phyloP scores from a whole-genome alignment of 2,113 vertebrate genomes.

The Brachyistius frenatus region DNA sequence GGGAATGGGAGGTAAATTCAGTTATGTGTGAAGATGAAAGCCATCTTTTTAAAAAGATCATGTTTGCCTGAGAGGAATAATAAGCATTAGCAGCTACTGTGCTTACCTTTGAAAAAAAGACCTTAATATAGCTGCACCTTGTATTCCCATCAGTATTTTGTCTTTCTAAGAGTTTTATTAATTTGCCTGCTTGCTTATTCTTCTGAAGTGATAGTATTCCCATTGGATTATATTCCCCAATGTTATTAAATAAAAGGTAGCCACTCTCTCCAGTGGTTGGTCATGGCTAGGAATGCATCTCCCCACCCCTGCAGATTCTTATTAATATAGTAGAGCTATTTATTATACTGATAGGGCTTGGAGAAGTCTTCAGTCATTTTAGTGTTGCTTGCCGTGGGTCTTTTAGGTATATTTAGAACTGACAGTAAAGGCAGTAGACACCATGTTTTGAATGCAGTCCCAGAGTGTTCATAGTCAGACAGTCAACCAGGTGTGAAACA shows the following conservation, averaged over 20 bases:
- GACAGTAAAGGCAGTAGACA: slow-evolving; percentile 5
- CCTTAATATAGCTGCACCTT: slow-evolving; percentile 49
- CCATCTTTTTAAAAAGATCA: not conserved
- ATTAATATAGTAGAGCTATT: not conserved
- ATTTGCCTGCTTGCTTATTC: slow-evolving; percentile 32
- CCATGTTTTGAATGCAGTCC: slow-evolving; percentile 55
- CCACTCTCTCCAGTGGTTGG: slow-evolving; percentile 12
- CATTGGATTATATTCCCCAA: slow-evolving; percentile 41
- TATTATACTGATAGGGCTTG: not conserved
- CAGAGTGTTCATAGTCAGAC: slow-evolving; percentile 63
- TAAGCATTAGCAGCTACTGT: slow-evolving; percentile 13
- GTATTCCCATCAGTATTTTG: slow-evolving; percentile 31
- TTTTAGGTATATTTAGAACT: slow-evolving; percentile 19
- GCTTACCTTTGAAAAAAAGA: slow-evolving; percentile 29
- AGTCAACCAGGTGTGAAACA: slow-evolving; percentile 76
- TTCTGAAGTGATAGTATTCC: slow-evolving; percentile 40
- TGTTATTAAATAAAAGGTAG: slow-evolving; percentile 27
- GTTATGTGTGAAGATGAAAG: slow-evolving; percentile 30
- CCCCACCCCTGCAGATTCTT: not conserved
- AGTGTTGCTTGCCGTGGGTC: not conserved
- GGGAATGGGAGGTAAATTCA: not conserved
- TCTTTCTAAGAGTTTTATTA: slow-evolving; percentile 37
- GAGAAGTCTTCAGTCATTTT: slow-evolving; percentile 8
- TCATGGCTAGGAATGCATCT: not conserved
- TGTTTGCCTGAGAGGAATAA: not conserved